phyloP scores from a whole-genome alignment of 2,113 vertebrate species.

The Gorsachius goisagi region DNA sequence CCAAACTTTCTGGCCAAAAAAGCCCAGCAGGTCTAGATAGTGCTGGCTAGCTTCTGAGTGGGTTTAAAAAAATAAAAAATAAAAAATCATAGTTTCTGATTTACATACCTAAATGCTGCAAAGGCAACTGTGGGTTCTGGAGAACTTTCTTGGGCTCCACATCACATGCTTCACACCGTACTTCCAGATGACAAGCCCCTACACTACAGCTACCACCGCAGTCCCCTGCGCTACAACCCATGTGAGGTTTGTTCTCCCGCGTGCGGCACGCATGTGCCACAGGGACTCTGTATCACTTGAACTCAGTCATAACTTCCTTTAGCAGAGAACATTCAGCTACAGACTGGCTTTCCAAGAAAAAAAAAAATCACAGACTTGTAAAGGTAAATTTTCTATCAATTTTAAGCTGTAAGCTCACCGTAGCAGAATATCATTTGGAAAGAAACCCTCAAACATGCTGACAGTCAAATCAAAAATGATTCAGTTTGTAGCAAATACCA shows the following conservation, averaged over 20 bases:
- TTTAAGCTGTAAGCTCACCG: neutral
- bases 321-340: neutral
- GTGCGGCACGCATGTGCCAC: rapidly evolving
- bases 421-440: neutral
- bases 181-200: neutral
- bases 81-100: neutral
- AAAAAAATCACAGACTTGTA: neutral
- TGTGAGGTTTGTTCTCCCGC: neutral
- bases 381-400: neutral
- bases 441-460: neutral
- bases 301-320: neutral
- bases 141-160: neutral
- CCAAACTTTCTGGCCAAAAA: neutral
- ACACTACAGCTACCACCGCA: too few relatives aligned
- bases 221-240: neutral
- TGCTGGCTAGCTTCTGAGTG: neutral
- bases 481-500: neutral
- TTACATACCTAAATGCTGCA: neutral
- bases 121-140: neutral
- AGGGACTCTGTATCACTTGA: neutral
- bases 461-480: neutral
- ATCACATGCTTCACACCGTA: neutral
- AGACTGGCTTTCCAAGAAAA: neutral
- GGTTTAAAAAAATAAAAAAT: neutral
- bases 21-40: neutral